Evolutionary conservation across 2,797 vertebrate genomes (phyloP), one percentile per base, ranked within the genome.

Genomic region (Chelon auratus): DNA sequence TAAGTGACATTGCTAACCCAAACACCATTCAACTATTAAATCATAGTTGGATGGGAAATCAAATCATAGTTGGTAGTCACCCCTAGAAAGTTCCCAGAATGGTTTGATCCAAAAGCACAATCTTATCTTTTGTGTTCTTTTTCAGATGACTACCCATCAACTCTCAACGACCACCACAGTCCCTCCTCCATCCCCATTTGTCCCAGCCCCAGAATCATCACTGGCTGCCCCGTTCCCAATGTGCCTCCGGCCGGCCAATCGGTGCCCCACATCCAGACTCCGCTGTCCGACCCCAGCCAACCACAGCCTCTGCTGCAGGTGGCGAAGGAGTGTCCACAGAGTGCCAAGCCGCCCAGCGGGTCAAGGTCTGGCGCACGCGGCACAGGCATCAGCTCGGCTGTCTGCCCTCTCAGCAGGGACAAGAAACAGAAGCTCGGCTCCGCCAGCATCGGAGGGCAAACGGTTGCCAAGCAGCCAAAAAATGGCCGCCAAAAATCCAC

Each of bases 231-330:
- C 42, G 91, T 97, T 68, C 96, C 98, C 93, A 95, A 95, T 9
- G 96, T 97, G 94, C 97, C 98, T 57, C 95, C 97, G 6, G 96
- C 97, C 78, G 96, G 96, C 73, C 97, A 98, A 85, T 96, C 97
- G 0, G 96, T 97, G 89, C 97, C 98, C 86, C 95, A 95, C 87
- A 82, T 97, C 89, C 96, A 97, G 91, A 95, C 96, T 1, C 96
- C 96, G 68, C 94, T 96, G 88, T 97, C 96, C 0, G 96, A 98
- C 88, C 95, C 96, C 84, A 90, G 90, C 82, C 91, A 88, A 65
- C 92, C 94, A 0, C 97, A 97, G 94, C 83, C 92, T 39, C 93
- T 92, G 42, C 92, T 94, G 88, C 93, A 93, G 75, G 96, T 96
- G 90, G 97, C 96, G 17, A 96, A 95, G 5, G 97, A 98, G 62